Evolutionary conservation across 2,797 vertebrate species (phyloP).

Genomic region (Leptodactylus fallax): DNA sequence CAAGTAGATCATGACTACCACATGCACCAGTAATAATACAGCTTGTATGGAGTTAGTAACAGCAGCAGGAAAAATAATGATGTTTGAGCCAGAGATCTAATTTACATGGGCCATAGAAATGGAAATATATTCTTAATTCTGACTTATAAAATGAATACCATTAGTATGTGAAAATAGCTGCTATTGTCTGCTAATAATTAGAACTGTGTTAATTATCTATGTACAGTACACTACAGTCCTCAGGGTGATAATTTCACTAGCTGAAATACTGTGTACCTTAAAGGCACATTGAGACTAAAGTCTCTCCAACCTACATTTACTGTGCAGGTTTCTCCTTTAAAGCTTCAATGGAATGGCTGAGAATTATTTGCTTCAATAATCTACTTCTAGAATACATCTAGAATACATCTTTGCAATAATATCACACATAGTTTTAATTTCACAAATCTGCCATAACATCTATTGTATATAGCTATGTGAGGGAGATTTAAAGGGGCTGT

Average conservation of each 20-base stretch:
- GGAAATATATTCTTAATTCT: slow-evolving; percentile 11
- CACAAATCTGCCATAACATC: too few relatives aligned
- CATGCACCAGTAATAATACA: neutral
- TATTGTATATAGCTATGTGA: too few relatives aligned
- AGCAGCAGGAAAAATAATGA: neutral
- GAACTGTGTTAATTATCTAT: slow-evolving; percentile 23
- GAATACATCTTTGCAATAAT: too few relatives aligned
- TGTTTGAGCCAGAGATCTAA: neutral
- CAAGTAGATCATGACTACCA: neutral
- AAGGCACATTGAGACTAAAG: neutral
- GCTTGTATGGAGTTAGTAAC: neutral
- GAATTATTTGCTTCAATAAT: too few relatives aligned
- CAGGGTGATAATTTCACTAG: neutral
- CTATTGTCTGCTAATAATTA: slow-evolving; percentile 39
- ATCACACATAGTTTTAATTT: too few relatives aligned
- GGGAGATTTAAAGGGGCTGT: too few relatives aligned
- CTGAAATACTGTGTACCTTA: neutral
- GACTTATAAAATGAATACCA: neutral
- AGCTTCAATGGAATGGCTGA: neutral
- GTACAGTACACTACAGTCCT: slow-evolving; percentile 31
- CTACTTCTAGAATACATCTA: neutral
- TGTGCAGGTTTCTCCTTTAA: neutral
- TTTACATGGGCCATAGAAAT: neutral
- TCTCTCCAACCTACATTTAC: neutral
- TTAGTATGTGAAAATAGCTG: slow-evolving; percentile 27